These are phyloP conservation scores for Epizoanthus stellaris DNA, from an alignment of 92 coral and sea anemone species.

Conservation along the genomic window DNA sequence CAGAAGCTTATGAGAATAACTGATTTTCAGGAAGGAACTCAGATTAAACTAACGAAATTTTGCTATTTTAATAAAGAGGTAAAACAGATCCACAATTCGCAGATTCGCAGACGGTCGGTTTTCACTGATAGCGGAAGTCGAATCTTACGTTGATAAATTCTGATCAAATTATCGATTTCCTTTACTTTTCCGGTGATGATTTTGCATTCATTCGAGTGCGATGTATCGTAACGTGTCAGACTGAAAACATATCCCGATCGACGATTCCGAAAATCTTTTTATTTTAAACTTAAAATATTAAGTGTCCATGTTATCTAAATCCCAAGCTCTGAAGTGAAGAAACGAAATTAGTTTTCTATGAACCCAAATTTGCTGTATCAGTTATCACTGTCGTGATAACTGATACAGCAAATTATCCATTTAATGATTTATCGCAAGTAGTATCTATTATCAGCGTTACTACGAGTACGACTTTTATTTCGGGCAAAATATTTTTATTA, in stretches of 20 bases:
- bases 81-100: neutral
- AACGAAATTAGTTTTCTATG: too few species aligned
- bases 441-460: neutral
- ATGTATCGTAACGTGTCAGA: neutral
- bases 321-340: too few species aligned
- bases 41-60: neutral
- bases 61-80: neutral
- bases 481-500: neutral
- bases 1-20: too few species aligned
- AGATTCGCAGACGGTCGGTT: slow-evolving; percentile 4
- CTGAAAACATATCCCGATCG: too few species aligned
- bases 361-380: too few species aligned
- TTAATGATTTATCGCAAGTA: neutral
- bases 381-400: too few species aligned
- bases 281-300: neutral
- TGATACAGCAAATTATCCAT: too few species aligned
- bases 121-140: slow-evolving; percentile 1
- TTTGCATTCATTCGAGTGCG: slow-evolving; percentile 36
- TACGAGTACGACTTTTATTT: neutral
- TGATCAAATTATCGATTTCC: slow-evolving; percentile 42
- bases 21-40: slow-evolving; percentile 12
- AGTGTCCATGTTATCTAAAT: too few species aligned
- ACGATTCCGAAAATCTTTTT: neutral
- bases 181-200: slow-evolving; percentile 1
- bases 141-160: slow-evolving; percentile 16